A percentile compares a stretch with the other conserved stretches of the same genome.
Evolutionary conservation across 2,113 vertebrate species (phyloP).

Genomic region (Odocoileus hemionus): DNA sequence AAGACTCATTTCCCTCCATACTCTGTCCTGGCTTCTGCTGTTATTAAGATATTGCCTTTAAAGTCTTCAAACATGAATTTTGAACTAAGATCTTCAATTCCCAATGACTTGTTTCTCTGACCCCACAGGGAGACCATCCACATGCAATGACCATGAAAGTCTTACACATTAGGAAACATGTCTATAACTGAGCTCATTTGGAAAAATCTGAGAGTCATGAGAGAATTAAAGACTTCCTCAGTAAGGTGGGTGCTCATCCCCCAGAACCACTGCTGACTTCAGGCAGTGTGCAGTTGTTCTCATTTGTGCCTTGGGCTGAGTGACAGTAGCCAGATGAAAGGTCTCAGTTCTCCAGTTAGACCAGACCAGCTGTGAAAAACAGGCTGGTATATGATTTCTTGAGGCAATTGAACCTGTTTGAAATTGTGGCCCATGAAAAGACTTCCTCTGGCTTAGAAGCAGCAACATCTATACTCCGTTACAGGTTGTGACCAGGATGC

Average conservation of each 20-base stretch:
- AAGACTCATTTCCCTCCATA: neutral
- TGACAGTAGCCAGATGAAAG: neutral
- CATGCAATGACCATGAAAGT: neutral
- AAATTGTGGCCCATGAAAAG: neutral
- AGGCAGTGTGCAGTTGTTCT: neutral
- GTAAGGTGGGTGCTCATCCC: neutral
- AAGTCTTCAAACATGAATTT: neutral
- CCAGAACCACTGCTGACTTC: neutral
- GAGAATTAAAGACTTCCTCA: neutral
- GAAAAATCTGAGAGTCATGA: neutral
- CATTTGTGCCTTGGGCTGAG: neutral
- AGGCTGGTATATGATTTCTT: neutral
- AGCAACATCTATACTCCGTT: neutral
- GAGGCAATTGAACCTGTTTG: neutral
- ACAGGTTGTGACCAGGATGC: neutral
- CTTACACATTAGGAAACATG: neutral
- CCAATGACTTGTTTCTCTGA: neutral
- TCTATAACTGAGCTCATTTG: neutral
- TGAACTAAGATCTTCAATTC: neutral
- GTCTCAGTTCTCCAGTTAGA: neutral
- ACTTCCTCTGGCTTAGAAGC: neutral
- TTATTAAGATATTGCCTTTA: neutral
- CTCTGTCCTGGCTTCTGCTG: accelerated
- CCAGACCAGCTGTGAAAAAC: neutral
- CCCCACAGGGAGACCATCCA: neutral